Base-by-base conservation (phyloP, 2,888 invertebrate genomes). In the Acrobasis repandana region DNA sequence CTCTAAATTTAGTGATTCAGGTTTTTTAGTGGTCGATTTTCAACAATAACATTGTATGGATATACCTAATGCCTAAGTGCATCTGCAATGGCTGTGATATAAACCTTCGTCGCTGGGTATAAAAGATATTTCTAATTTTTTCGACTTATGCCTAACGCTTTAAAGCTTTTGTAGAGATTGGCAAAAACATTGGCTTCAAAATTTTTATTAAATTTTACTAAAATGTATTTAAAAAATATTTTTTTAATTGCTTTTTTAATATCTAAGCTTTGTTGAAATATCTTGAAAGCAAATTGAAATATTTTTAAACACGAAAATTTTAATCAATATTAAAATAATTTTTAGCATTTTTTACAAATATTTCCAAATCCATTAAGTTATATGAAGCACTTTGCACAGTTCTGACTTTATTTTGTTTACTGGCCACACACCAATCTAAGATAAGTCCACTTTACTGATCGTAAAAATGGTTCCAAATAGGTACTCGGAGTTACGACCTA, bases 21-120 rank as follows among this genome's bases (percentile, higher is more conserved):
- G 60, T 70, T 75, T 58, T 64, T 68, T 64, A 77, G 82, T 85
- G 80, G 66, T 79, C 69, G 67, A 75, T 74, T 72, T 64, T 65
- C 61, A 73, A 69, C 62, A 74, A 76, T 75, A 77, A 76, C 75
- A 76, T 72, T 80, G 66, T 74, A 85, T 84, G 84, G 84, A 85
- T 83, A 79, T 85, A 82, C 79, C 85, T 85, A 80, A 89, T 88
- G 85, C 83, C 84, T 78, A 82, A 83, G 83, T 87, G 86, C 79
- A 85, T 84, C 78, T 88, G 85, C 79, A 82, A 85, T 82, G 83
- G 86, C 84, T 90, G 88, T 89, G 86, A 88, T 81, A 74, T 86
- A 82, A 86, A 83, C 73, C 82, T 85, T 78, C 85, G 80, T 76
- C 83, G 77, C 83, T 90, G 88, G 89, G 88, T 90, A 89, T 83